Evolutionary conservation across 2,888 invertebrate genomes (phyloP).

Genomic region (Heliothis peltigera): DNA sequence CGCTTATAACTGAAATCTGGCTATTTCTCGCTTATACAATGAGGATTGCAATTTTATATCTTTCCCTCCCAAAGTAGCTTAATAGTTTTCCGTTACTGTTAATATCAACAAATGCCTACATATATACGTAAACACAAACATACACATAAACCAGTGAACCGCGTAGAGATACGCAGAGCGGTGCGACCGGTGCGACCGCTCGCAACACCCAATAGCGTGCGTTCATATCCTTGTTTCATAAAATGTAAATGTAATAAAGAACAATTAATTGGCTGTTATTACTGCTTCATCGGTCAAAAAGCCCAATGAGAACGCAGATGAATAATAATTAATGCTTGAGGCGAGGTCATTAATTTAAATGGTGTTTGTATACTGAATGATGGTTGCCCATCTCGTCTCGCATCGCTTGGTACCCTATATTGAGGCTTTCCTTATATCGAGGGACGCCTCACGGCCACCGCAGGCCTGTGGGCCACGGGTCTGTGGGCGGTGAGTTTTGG

Average conservation of each 20-base stretch:
- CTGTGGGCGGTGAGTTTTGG: too few relatives aligned
- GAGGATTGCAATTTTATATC: too few relatives aligned
- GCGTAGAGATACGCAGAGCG: slow-evolving; percentile 12
- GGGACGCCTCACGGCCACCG: too few relatives aligned
- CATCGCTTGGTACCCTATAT: neutral
- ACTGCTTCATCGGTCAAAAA: slow-evolving; percentile 5
- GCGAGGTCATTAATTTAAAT: neutral
- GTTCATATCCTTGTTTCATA: neutral
- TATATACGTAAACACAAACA: neutral
- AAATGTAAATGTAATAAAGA: slow-evolving; percentile 13
- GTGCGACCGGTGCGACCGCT: neutral
- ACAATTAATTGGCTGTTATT: slow-evolving; percentile 8
- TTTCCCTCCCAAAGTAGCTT: too few relatives aligned
- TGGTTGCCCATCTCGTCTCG: neutral
- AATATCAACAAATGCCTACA: neutral
- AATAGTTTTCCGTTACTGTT: too few relatives aligned
- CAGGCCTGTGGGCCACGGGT: too few relatives aligned
- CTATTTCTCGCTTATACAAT: too few relatives aligned
- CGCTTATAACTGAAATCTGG: too few relatives aligned
- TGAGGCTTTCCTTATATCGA: too few relatives aligned
- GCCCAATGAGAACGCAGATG: slow-evolving; percentile 3
- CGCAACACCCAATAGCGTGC: slow-evolving; percentile 6
- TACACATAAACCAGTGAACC: slow-evolving; percentile 28
- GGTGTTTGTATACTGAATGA: neutral
- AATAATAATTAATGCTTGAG: neutral